phyloP scores from a whole-genome alignment of 2,888 invertebrate species.

The Orchesellides sinensis region DNA sequence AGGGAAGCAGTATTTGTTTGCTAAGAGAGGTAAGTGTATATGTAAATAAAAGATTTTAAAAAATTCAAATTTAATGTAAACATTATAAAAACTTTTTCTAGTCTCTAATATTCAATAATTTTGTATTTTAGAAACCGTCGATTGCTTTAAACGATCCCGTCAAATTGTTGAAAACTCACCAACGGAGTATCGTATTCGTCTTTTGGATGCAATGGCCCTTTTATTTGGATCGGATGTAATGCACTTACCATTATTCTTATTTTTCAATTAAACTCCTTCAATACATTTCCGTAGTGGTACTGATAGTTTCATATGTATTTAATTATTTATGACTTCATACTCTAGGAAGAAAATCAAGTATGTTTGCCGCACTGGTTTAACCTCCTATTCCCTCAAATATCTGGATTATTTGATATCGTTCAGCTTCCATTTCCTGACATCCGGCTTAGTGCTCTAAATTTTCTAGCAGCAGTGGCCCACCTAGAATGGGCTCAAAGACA shows the following conservation, averaged over 20 bases:
- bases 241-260: background rate
- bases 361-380: constrained; percentile 72
- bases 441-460: constrained; percentile 69
- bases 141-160: constrained; percentile 66
- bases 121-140: constrained; percentile 57
- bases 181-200: constrained; percentile 67
- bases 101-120: background rate
- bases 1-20: constrained; percentile 69
- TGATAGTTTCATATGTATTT: background rate
- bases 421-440: constrained; percentile 74
- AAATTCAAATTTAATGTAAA: too few relatives aligned
- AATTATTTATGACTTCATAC: constrained; percentile 24
- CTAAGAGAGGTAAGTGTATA: constrained; percentile 56
- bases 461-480: constrained; percentile 70
- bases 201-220: constrained; percentile 68
- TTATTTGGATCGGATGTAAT: constrained; percentile 73
- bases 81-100: background rate
- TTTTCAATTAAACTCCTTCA: too few relatives aligned
- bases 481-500: constrained; percentile 74
- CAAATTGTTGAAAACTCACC: constrained; percentile 64
- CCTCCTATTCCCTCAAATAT: constrained; percentile 69
- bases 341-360: constrained; percentile 65
- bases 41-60: background rate
- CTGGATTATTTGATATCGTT: constrained; percentile 70
- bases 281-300: too few relatives aligned